Conservation (phyloP, 2,888 invertebrate species). For the Hyposoter didymator region DNA sequence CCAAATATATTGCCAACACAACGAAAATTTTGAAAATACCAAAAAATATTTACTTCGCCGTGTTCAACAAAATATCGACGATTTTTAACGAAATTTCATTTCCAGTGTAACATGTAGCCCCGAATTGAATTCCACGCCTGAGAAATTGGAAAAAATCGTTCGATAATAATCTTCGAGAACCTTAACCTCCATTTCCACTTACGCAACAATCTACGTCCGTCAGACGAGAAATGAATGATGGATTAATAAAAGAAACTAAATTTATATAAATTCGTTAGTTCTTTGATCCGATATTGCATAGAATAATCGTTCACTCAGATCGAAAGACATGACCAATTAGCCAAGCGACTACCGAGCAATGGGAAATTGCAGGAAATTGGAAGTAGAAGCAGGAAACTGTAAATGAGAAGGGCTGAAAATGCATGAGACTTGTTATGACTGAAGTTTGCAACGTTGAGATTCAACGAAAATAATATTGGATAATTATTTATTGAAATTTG, state of each 20-base stretch:
- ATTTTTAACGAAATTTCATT: no score
- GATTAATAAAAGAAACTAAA: not conserved
- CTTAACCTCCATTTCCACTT: not conserved
- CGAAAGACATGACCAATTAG: not conserved
- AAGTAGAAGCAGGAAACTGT: not conserved
- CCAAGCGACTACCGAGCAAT: not conserved
- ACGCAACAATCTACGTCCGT: not conserved
- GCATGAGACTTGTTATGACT: no score
- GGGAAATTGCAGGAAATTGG: not conserved
- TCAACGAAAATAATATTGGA: no score
- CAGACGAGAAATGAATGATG: not conserved
- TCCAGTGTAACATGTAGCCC: not conserved
- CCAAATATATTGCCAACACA: no score
- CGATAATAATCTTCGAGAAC: no score
- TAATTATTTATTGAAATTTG: no score
- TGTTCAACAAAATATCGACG: no score
- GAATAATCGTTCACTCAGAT: not conserved
- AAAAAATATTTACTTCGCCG: no score
- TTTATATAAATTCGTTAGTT: not conserved
- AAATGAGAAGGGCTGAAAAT: not conserved
- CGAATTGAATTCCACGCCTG: not conserved
- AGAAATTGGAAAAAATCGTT: not conserved
- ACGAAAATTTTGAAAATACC: no score
- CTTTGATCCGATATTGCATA: not conserved
- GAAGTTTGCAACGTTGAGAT: no score